Base-by-base conservation (phyloP, 1,140 invertebrate genomes). In the Reticulitermes speratus region DNA sequence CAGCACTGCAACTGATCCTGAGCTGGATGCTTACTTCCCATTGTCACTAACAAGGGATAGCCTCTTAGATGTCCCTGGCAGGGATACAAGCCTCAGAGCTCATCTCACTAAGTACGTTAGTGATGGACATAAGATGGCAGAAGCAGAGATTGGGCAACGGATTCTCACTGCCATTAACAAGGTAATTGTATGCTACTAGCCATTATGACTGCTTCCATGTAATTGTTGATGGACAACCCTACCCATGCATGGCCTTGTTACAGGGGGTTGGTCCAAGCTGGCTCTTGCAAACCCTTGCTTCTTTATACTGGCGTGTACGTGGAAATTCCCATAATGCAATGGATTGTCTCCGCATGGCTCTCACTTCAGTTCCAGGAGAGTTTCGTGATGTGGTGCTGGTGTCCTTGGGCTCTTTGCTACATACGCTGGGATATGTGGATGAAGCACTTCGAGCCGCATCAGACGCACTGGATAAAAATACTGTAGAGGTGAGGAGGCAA, bases 131-230 rank as follows among this genome's bases (percentile, higher is more conserved):
- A 75, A 52, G 8, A 30, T 90, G 5, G 93, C 94, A 52, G 93
- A 95, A 87, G 93, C 94, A 21, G 96, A 96, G 90, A 94, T 96
- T 85, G 95, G 95, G 11, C 95, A 96, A 89, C 91, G 95, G 86
- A 96, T 97, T 88, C 92, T 95, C 82, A 92, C 94, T 44, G 95
- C 94, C 23, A 93, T 95, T 88, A 93, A 94, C 90, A 93, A 94
- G 92, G 95, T 95, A 89, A 87, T 88, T 23, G 21, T 55, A 12
- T 30, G 16, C 32, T 21, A 8, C 12, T 19, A 44, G 14, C 9
- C 45, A 21, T 55, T 55, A 5, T 16, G 14, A 55, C 52, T 55
- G 19, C 52, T 55, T 55, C 19, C 52, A 19, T 55, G 2, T 19
- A 19, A 5, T 55, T 16, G 19, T 21, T 55, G 52, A 16, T 16